Evolutionary conservation across 2,888 invertebrate genomes (phyloP).

Genomic region (Acanthosepion lycidas): DNA sequence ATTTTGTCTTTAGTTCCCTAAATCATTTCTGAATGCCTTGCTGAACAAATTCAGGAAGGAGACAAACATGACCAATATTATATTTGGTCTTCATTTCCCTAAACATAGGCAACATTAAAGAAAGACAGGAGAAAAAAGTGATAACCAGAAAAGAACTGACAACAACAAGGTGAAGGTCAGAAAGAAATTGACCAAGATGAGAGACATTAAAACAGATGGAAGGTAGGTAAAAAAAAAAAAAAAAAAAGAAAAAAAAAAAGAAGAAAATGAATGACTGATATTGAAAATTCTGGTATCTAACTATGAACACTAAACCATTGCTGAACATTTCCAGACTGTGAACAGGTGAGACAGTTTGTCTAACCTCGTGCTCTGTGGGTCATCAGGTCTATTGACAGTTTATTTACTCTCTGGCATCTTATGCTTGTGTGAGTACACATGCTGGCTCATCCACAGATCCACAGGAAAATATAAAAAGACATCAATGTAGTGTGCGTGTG

Average conservation of each 20-base stretch:
- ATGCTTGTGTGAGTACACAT: background rate
- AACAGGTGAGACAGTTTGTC: slow-evolving; percentile 33
- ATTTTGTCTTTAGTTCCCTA: background rate
- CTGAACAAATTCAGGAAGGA: background rate
- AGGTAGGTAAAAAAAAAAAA: background rate
- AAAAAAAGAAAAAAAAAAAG: background rate
- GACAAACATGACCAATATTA: background rate
- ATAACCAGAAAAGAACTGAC: background rate
- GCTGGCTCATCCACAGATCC: background rate
- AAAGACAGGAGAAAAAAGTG: background rate
- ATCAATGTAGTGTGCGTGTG: no score
- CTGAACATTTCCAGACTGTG: background rate
- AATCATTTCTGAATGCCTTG: background rate
- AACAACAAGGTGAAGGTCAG: background rate
- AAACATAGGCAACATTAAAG: background rate
- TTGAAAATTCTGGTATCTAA: slow-evolving; percentile 15
- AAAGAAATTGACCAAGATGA: background rate
- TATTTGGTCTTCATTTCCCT: no score
- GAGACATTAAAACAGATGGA: background rate
- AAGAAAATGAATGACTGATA: background rate
- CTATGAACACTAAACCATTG: background rate
- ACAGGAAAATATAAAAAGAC: background rate
- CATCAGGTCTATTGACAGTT: slow-evolving; percentile 23
- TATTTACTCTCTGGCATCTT: slow-evolving; percentile 18
- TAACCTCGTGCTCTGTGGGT: background rate